A percentile compares a stretch with the other conserved stretches of the same genome.
These are phyloP conservation scores for Aldabrachelys gigantea DNA, from an alignment of 2,113 vertebrate genomes.

Conservation along the genomic window DNA sequence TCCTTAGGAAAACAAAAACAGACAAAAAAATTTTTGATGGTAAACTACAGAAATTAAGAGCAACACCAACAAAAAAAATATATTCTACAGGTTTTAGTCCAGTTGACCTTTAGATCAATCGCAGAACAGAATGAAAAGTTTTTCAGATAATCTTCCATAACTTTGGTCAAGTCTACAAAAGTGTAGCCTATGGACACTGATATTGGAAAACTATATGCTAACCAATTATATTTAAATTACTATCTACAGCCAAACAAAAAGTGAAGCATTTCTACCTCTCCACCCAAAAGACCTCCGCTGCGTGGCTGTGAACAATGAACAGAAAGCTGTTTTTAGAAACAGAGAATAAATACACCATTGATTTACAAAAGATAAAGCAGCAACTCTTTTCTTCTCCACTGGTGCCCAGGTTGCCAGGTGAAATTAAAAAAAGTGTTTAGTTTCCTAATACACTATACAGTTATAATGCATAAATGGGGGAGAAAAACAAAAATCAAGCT, in stretches of 20 bases:
- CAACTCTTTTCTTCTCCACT: constrained; percentile 24
- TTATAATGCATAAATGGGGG: background rate
- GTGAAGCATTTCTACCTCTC: constrained; percentile 94
- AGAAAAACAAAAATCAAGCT: background rate
- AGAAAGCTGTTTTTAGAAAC: constrained; percentile 78
- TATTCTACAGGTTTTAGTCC: constrained; percentile 54
- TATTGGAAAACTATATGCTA: constrained; percentile 57
- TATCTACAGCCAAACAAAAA: constrained; percentile 85
- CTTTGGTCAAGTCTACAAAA: constrained; percentile 50
- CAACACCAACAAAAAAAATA: background rate
- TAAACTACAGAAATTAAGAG: background rate
- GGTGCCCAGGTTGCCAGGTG: background rate
- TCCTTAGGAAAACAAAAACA: background rate
- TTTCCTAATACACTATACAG: constrained; percentile 22
- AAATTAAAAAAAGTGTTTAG: constrained; percentile 56
- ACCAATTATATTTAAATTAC: constrained; percentile 53
- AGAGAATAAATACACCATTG: constrained; percentile 65
- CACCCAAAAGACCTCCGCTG: constrained; percentile 92
- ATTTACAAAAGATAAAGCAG: constrained; percentile 69
- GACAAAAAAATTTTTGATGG: background rate
- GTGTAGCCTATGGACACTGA: constrained; percentile 81
- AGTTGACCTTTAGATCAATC: constrained; percentile 71
- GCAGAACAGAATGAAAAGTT: constrained; percentile 50
- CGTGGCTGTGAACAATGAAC: constrained; percentile 92
- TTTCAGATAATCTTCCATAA: constrained; percentile 40